Conservation (phyloP, 2,797 vertebrate species). For the Amblyraja radiata region DNA sequence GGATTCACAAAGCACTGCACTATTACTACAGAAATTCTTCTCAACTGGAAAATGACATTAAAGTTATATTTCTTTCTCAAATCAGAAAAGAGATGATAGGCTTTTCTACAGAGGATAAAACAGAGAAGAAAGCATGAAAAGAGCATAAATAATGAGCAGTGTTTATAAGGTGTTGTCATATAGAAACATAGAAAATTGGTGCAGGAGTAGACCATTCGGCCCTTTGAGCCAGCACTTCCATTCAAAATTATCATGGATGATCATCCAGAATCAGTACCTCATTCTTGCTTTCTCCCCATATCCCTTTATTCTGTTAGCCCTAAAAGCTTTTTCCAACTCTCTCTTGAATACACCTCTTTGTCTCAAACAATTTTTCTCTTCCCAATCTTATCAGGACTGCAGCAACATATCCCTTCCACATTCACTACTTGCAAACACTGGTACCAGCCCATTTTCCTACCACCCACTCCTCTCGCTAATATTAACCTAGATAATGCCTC, state of each 20-base stretch:
- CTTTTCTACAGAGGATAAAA: too few relatives aligned
- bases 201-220: too few relatives aligned
- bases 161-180: too few relatives aligned
- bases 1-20: not conserved
- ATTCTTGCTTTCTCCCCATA: too few relatives aligned
- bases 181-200: too few relatives aligned
- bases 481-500: not conserved
- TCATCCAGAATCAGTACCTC: too few relatives aligned
- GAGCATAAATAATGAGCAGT: not conserved
- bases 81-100: not conserved
- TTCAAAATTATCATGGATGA: too few relatives aligned
- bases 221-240: too few relatives aligned
- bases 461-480: not conserved
- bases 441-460: not conserved
- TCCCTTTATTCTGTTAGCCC: too few relatives aligned
- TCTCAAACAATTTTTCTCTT: too few relatives aligned
- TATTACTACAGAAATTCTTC: not conserved
- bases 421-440: not conserved
- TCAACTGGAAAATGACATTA: not conserved
- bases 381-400: not conserved
- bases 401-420: not conserved
- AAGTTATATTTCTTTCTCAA: not conserved
- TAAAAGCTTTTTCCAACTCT: too few relatives aligned
- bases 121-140: not conserved
- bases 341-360: not conserved